These are phyloP conservation scores for Crepidodera aurea DNA, from an alignment of 2,888 invertebrate genomes.

Conservation along the genomic window DNA sequence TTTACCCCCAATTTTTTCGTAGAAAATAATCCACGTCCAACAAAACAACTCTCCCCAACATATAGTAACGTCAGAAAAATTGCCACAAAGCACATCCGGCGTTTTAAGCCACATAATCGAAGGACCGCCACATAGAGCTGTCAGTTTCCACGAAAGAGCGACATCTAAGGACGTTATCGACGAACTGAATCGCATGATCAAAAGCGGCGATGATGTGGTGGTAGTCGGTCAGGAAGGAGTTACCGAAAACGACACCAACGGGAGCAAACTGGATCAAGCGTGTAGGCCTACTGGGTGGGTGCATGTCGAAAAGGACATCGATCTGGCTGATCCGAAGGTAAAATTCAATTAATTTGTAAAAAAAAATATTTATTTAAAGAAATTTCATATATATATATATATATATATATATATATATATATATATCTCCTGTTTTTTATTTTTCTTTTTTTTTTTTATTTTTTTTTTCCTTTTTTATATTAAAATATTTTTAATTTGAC, in stretches of 20 bases:
- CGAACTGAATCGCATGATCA: conserved; percentile 73
- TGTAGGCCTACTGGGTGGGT: conserved; percentile 81
- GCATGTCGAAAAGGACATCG: conserved; percentile 79
- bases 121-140: conserved; percentile 66
- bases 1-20: no score
- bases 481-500: no score
- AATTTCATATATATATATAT: no score
- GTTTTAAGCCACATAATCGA: conserved; percentile 60
- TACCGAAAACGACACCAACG: conserved; percentile 45
- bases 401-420: no score
- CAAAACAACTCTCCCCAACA: conserved; percentile 49
- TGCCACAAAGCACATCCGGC: conserved; percentile 57
- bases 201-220: conserved; percentile 64
- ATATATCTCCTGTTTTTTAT: not conserved
- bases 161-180: conserved; percentile 81
- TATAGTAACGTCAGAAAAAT: conserved; percentile 58
- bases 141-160: conserved; percentile 77
- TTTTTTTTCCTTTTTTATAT: no score
- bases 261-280: conserved; percentile 67
- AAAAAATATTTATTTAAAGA: not conserved
- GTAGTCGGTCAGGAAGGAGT: conserved; percentile 38
- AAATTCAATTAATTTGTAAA: not conserved
- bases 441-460: conserved; percentile 2
- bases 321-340: conserved; percentile 82
- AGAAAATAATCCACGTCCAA: conserved; percentile 50